phyloP scores from a whole-genome alignment of 1,140 invertebrate species.

The Elymnias hypermnestra region DNA sequence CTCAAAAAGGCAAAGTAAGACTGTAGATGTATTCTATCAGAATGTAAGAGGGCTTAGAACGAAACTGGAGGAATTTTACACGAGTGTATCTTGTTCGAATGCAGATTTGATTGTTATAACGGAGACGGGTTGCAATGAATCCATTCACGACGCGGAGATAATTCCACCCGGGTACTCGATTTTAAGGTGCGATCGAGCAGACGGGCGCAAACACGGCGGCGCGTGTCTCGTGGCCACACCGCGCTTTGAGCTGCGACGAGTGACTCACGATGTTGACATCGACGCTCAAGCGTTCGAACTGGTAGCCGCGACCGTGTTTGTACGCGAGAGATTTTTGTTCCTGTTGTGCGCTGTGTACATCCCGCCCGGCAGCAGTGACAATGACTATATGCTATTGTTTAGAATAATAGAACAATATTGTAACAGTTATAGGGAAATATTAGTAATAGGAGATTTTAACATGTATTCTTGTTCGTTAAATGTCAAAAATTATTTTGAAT shows the following conservation, averaged over 20 bases:
- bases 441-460: constrained; percentile 24
- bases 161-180: constrained; percentile 23
- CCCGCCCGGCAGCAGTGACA: constrained; percentile 15
- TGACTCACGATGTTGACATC: constrained; percentile 6
- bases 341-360: constrained; percentile 20
- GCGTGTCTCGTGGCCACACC: constrained; percentile 24
- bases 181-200: constrained; percentile 24
- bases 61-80: constrained; percentile 13
- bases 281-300: constrained; percentile 15
- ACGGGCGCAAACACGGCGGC: constrained; percentile 25
- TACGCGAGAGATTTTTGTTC: constrained; percentile 14
- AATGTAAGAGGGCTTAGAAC: constrained; percentile 19
- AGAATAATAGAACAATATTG: constrained; percentile 20
- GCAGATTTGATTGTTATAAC: constrained; percentile 23
- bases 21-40: constrained; percentile 19
- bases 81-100: constrained; percentile 2
- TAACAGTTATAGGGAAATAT: constrained; percentile 16
- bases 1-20: background rate
- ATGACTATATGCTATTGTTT: constrained; percentile 19
- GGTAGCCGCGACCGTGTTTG: constrained; percentile 15
- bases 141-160: constrained; percentile 27
- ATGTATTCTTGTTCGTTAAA: constrained; percentile 16
- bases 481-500: constrained; percentile 19
- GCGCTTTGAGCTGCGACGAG: constrained; percentile 9
- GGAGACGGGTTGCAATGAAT: constrained; percentile 21